Evolutionary conservation across 2,113 vertebrate species (phyloP).

Genomic region (Podiceps cristatus): DNA sequence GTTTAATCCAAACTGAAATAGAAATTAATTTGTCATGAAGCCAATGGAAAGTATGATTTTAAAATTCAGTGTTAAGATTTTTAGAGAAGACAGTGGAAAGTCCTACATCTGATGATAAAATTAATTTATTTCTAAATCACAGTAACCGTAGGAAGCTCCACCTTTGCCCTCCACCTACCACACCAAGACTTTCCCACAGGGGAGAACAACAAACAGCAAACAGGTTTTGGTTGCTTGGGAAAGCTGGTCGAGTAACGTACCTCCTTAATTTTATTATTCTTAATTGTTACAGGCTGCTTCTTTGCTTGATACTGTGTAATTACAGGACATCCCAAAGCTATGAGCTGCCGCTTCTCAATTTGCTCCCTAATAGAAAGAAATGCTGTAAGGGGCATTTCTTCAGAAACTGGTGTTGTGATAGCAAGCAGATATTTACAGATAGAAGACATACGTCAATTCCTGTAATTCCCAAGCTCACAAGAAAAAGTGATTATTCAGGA

Average conservation of each 20-base stretch:
- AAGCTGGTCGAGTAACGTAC: neutral
- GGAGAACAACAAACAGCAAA: neutral
- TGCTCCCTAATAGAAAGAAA: neutral
- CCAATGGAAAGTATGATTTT: neutral
- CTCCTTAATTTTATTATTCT: slow-evolving; percentile 5
- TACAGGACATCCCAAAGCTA: neutral
- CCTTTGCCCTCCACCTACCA: neutral
- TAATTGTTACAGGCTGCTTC: neutral
- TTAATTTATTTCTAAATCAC: slow-evolving; percentile 10
- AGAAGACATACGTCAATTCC: neutral
- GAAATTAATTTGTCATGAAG: neutral
- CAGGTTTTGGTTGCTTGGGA: slow-evolving; percentile 5
- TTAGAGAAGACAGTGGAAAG: neutral
- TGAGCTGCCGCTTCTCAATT: neutral
- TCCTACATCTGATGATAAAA: neutral
- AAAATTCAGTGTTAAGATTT: neutral
- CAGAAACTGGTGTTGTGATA: neutral
- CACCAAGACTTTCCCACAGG: slow-evolving; percentile 4
- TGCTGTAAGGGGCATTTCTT: neutral
- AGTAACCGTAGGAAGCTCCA: neutral
- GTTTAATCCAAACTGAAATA: neutral
- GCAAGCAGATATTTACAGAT: neutral
- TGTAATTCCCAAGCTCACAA: neutral
- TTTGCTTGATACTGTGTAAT: neutral
- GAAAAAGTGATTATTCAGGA: neutral